phyloP scores from a whole-genome alignment of 1,140 invertebrate species.

The Brachionus sp. region DNA sequence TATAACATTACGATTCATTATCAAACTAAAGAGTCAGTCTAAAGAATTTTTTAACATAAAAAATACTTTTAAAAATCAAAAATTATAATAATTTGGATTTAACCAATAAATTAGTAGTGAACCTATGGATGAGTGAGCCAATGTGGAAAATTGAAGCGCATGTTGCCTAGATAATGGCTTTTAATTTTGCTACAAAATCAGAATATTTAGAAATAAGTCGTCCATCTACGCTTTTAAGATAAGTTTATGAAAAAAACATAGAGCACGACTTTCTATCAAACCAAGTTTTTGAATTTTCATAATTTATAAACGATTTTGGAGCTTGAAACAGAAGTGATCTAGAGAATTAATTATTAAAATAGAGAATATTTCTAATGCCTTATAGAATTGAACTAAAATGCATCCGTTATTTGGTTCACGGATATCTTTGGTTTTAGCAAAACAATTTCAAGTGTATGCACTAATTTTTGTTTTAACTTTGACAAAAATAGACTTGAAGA shows the following conservation, averaged over 20 bases:
- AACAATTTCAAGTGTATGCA: neutral
- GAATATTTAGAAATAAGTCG: neutral
- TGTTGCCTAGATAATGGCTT: neutral
- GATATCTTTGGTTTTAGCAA: neutral
- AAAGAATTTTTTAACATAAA: neutral
- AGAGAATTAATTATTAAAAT: constrained; percentile 41
- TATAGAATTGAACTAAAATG: neutral
- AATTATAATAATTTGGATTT: neutral
- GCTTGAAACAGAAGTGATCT: neutral
- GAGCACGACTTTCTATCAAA: neutral
- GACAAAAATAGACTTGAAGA: neutral
- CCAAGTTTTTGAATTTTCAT: neutral
- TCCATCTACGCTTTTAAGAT: neutral
- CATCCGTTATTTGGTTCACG: neutral
- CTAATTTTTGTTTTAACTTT: neutral
- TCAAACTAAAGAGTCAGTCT: neutral
- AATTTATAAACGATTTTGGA: constrained; percentile 23
- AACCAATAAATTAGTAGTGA: neutral
- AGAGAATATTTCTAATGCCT: neutral
- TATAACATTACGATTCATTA: neutral
- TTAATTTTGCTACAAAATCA: neutral
- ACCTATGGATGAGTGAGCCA: neutral
- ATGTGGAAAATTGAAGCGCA: neutral
- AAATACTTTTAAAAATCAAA: neutral
- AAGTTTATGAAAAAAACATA: neutral